Evolutionary conservation across 1,140 invertebrate species (phyloP).

Genomic region (Diabrotica virgifera): DNA sequence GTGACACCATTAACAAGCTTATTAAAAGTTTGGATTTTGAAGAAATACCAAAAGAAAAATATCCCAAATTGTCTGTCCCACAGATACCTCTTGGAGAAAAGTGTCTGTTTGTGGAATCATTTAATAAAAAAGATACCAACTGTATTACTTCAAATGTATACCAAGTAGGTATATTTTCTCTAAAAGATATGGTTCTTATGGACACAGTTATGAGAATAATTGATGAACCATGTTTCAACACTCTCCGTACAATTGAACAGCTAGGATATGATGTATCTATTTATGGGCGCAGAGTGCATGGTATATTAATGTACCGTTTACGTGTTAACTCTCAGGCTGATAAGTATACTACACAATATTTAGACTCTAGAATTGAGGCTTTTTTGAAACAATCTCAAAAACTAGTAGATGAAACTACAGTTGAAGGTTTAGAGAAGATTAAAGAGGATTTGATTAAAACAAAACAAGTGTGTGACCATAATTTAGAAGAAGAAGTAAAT

Average conservation of each 20-base stretch:
- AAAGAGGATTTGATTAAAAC: no score
- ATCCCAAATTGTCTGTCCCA: constrained; percentile 37
- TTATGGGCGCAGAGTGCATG: constrained; percentile 63
- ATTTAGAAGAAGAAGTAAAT: constrained; percentile 69
- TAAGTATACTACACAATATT: constrained; percentile 56
- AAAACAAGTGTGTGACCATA: constrained; percentile 53
- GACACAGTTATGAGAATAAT: constrained; percentile 63
- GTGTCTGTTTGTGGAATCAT: constrained; percentile 36
- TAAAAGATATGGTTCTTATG: constrained; percentile 62
- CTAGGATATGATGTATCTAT: constrained; percentile 80
- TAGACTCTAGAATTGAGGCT: no score
- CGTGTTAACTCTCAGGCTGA: constrained; percentile 70
- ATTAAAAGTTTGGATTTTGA: constrained; percentile 48
- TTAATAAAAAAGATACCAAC: constrained; percentile 72
- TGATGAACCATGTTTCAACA: constrained; percentile 60
- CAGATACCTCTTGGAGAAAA: constrained; percentile 64
- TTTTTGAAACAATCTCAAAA: constrained; percentile 54
- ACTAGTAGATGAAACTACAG: constrained; percentile 57
- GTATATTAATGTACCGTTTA: constrained; percentile 70
- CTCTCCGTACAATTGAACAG: constrained; percentile 84
- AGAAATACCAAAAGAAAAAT: constrained; percentile 41
- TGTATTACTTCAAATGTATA: constrained; percentile 89
- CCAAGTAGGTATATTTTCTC: constrained; percentile 56
- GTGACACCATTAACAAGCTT: constrained; percentile 44
- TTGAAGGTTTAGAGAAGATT: constrained; percentile 30